Base-by-base conservation (phyloP, 2,113 vertebrate genomes). In the Dicrurus megarhynchus region DNA sequence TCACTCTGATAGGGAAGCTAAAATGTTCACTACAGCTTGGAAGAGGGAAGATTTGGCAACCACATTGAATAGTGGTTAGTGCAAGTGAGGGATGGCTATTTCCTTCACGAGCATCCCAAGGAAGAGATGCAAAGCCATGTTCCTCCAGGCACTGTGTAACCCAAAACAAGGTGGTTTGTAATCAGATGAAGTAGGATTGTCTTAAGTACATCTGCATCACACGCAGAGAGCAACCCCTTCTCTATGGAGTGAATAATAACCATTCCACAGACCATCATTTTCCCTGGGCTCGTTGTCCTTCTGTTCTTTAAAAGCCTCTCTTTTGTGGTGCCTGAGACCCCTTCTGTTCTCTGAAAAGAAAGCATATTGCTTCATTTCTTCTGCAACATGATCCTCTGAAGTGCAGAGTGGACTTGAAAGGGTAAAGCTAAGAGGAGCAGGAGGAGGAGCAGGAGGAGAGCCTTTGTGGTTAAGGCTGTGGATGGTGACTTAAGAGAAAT, bases 51-150 rank as follows among this genome's bases (percentile, higher is more conserved):
- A 77, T 55, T 57, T 1, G 3, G 21, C 50, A 88, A 7, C 37
- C 18, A 26, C 3, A 0, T 0, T 64, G 69, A 59, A 16, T 37
- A 77, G 37, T 5, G 28, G 27, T 55, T 30, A 65, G 14, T 24
- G 14, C 24, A 78, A 79, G 15, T 11, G 30, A 65, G 13, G 77
- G 21, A 69, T 27, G 4, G 70, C 2, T 14, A 13, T 49, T 90
- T 69, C 7, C 26, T 80, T 28, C 37, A 42, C 44, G 49, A 41
- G 22, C n/a, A 57, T 56, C 55, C 37, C 28, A 28, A 65, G 22
- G 22, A 87, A 74, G 33, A 80, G n/a, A 35, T 22, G 44, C 15
- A 76, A 87, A 91, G 9, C 18, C 44, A 18, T 68, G 12, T 30
- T 78, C 24, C 26, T 67, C 12, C 33, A 84, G 47, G 16, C 13